A percentile compares a stretch with the other conserved stretches of the same genome.
These are phyloP conservation scores for Lagopus leucura DNA, from an alignment of 2,113 vertebrate species.

Conservation along the genomic window DNA sequence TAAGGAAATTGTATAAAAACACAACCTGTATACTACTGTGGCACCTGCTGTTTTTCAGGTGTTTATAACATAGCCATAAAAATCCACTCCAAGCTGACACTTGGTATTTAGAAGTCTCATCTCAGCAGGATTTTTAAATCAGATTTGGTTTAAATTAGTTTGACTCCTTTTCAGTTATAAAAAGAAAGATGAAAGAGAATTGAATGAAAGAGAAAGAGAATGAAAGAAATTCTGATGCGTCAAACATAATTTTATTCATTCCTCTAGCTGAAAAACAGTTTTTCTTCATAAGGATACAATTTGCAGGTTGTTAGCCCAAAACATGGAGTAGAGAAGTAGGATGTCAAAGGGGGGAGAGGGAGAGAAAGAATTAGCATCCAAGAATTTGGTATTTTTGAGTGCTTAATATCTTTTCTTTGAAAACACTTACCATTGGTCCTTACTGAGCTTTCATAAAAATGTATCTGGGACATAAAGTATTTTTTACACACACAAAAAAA, in stretches of 20 bases:
- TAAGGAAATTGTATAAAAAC: conserved; percentile 27
- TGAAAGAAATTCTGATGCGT: conserved; percentile 41
- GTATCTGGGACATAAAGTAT: neutral
- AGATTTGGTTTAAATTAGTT: conserved; percentile 63
- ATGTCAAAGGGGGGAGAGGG: neutral
- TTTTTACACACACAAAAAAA: conserved; percentile 30
- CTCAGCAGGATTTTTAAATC: conserved; percentile 60
- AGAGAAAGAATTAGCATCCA: conserved; percentile 1
- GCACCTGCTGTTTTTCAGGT: conserved; percentile 70
- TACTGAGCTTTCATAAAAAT: conserved; percentile 47
- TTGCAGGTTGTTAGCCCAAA: neutral
- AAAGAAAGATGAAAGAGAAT: conserved; percentile 33
- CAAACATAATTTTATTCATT: conserved; percentile 39
- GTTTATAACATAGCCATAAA: conserved; percentile 71
- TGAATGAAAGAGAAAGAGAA: too few species aligned
- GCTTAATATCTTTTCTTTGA: conserved; percentile 24
- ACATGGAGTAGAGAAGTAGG: neutral
- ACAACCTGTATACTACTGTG: conserved; percentile 39
- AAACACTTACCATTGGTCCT: conserved; percentile 17
- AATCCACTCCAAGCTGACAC: conserved; percentile 60
- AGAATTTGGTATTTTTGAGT: conserved; percentile 29
- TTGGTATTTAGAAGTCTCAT: conserved; percentile 66
- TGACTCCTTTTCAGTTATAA: conserved; percentile 47
- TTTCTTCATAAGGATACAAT: conserved; percentile 50
- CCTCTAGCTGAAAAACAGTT: conserved; percentile 22